Conservation (phyloP, 2,888 invertebrate genomes). For the Nezara viridula region DNA sequence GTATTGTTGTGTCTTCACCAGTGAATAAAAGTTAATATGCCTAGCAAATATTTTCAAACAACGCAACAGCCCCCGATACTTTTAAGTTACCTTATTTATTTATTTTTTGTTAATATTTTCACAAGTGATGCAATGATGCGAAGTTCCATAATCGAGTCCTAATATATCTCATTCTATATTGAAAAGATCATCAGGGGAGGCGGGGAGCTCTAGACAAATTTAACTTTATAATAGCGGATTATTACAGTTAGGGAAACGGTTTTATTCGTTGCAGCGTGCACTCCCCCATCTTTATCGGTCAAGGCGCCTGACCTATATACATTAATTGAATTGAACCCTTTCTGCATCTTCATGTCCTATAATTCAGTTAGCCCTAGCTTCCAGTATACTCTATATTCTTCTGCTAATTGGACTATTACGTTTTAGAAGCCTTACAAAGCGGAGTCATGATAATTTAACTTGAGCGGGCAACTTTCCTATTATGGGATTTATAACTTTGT, state of each 20-base stretch:
- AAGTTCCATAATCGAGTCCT: not conserved
- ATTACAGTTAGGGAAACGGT: constrained; percentile 10
- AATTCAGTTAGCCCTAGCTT: not conserved
- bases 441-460: constrained; percentile 37
- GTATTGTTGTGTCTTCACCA: too few species aligned
- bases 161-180: not conserved
- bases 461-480: constrained; percentile 28
- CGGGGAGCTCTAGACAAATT: not conserved
- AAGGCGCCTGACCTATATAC: not conserved
- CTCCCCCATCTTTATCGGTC: not conserved
- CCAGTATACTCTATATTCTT: not conserved
- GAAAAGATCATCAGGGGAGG: not conserved
- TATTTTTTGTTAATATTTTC: too few species aligned
- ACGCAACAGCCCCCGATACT: too few species aligned
- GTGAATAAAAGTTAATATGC: too few species aligned
- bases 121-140: not conserved
- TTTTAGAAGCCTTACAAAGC: constrained; percentile 42
- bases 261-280: not conserved
- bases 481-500: constrained; percentile 54
- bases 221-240: not conserved
- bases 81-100: too few species aligned
- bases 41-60: too few species aligned
- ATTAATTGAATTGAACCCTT: constrained; percentile 15
- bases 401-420: constrained; percentile 46
- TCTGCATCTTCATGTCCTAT: not conserved